Base-by-base conservation (phyloP, 2,888 invertebrate genomes). In the Epirrita christyi region DNA sequence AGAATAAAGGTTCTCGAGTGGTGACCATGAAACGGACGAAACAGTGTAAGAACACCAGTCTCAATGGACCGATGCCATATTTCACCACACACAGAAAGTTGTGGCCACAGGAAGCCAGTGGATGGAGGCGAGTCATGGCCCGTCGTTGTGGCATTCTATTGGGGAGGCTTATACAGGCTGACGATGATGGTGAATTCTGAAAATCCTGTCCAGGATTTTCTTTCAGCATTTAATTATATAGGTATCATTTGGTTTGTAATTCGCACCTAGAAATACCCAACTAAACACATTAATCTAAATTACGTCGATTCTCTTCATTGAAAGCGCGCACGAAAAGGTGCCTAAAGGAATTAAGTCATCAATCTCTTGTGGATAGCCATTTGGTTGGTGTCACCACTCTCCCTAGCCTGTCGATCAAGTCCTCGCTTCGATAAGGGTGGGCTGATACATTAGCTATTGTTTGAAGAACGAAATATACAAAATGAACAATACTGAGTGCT, bases 341-440 rank as follows among this genome's bases (percentile, higher is more conserved):
- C 50, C 46, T 36, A 21, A 44, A 49, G 41, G 55, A 46, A 53
- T 53, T 55, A 62, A 48, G 57, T 55, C 57, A 64, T 67, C 63
- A 67, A 67, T 67, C 64, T 64, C 57, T 29, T 21, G 21, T 36
- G 57, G 42, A 15, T 38, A 52, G 59, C 59, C 55, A 61, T 64
- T 67, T 63, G 64, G 62, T 37, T 13, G 55, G 27, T 58, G 62
- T 64, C 63, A 47, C 57, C 53, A 44, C 38, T 55, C 61, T 42
- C 52, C 50, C 58, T 54, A 37, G 46, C 55, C 55, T 61, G 64
- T 59, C 64, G 45, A 63, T 64, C 55, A 64, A 55, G 54, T 28
- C 50, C 42, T 27, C 47, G 46, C 27, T 2, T 27, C 57, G 44
- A 47, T 54, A 47, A 41, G 61, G n/a, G 34, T 40, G 13, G 40